Evolutionary conservation across 35 echinoderm and acorn worm genomes (phyloP).

Genomic region (Chiridota heheva): DNA sequence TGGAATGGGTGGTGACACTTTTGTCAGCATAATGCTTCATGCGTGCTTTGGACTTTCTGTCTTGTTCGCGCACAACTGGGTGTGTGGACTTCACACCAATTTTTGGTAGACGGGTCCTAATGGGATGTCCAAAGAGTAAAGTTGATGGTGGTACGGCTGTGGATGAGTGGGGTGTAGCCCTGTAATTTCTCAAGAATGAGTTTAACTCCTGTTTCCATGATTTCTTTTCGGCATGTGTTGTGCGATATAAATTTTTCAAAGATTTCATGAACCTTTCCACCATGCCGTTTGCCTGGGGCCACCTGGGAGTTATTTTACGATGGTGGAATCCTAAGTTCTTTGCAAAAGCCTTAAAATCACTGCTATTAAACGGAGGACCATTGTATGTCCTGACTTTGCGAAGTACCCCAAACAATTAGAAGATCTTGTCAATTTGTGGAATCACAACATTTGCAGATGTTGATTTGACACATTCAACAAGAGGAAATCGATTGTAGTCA

Average conservation of each 20-base stretch:
- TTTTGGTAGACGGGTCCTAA: conserved; percentile 47
- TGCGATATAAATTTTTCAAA: conserved; percentile 57
- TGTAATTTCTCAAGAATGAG: conserved; percentile 61
- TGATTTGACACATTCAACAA: conserved; percentile 66
- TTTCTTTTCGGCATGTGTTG: conserved; percentile 44
- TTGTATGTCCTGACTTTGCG: conserved; percentile 51
- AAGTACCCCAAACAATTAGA: conserved; percentile 58
- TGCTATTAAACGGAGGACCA: conserved; percentile 68
- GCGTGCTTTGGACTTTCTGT: neutral
- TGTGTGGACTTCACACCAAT: neutral
- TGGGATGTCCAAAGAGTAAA: conserved; percentile 33
- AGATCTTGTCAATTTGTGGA: conserved; percentile 65
- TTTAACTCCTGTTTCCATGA: conserved; percentile 60
- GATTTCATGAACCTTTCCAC: conserved; percentile 76
- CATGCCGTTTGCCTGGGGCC: conserved; percentile 80
- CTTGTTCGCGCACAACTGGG: neutral
- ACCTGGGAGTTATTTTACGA: conserved; percentile 60
- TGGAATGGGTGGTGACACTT: neutral
- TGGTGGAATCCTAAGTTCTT: conserved; percentile 71
- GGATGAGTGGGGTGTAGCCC: conserved; percentile 66
- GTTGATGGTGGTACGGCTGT: conserved; percentile 62
- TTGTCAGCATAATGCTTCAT: neutral
- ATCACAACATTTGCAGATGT: conserved; percentile 58
- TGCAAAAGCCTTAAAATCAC: conserved; percentile 61
- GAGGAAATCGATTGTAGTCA: conserved; percentile 61